Base-by-base conservation (phyloP, 1,140 invertebrate genomes). In the Eurosta solidaginis region DNA sequence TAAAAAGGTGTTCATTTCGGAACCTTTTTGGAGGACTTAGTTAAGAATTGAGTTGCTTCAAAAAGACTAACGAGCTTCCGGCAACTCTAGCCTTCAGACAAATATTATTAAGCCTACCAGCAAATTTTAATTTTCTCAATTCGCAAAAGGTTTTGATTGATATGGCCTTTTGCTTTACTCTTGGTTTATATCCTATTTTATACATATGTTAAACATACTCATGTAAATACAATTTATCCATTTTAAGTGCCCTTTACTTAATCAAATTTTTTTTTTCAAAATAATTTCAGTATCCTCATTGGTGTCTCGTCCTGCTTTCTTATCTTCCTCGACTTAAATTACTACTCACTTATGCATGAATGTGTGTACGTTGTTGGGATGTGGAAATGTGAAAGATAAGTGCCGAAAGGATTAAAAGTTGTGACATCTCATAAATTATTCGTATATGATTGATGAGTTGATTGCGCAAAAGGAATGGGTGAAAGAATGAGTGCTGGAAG, bases 381-480 rank as follows among this genome's bases (percentile, higher is more conserved):
- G 78, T 81, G 80, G 82, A 84, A 83, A 80, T 84, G 83, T 85
- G 83, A 84, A 83, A 84, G 83, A 85, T 84, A 84, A 85, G 83
- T 83, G 83, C 82, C 83, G 81, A 84, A 85, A 84, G 83, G 83
- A 83, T 84, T 84, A 82, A 82, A 85, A 84, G 81, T 84, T 81
- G 75, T 80, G 78, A 81, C 83, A 81, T 81, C 79, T 74, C 81
- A 84, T 84, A 84, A 84, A 84, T 84, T 84, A 84, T 84, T 84
- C 81, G 84, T n/a, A n/a, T n/a, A n/a, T n/a, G n/a, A n/a, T n/a
- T n/a, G n/a, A n/a, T n/a, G n/a, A n/a, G n/a, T n/a, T n/a, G n/a
- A n/a, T n/a, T n/a, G n/a, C n/a, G n/a, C n/a, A n/a, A n/a, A n/a
- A n/a, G n/a, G n/a, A n/a, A n/a, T n/a, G n/a, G n/a, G n/a, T n/a